phyloP scores from a whole-genome alignment of 23 tunicate genomes.

The Styela clava region DNA sequence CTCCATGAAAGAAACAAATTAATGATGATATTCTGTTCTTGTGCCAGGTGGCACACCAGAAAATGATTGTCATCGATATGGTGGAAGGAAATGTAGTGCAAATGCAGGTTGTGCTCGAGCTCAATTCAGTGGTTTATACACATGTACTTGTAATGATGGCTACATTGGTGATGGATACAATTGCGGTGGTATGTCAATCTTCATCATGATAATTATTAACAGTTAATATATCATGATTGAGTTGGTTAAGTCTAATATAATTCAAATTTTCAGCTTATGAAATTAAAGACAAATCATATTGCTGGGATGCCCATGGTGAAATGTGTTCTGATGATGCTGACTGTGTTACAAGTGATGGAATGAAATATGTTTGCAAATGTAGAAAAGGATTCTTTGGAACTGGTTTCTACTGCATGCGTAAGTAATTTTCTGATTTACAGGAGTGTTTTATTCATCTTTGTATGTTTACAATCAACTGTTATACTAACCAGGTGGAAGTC shows the following conservation, averaged over 20 bases:
- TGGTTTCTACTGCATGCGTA: conserved; percentile 2
- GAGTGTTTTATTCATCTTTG: background rate
- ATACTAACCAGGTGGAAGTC: background rate
- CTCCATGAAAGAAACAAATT: no score
- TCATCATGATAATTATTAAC: no score
- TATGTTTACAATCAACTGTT: no score
- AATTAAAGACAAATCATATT: no score
- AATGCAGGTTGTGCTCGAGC: background rate
- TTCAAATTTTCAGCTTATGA: no score
- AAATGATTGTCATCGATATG: background rate
- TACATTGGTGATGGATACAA: conserved; percentile 4
- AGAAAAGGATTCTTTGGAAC: background rate
- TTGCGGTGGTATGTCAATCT: conserved; percentile 6
- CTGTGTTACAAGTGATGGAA: background rate
- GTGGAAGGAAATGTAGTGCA: background rate
- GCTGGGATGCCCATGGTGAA: background rate
- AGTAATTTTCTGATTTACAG: background rate
- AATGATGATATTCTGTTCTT: no score
- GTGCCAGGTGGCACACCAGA: background rate
- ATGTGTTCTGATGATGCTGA: conserved; percentile 1
- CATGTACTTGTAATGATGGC: conserved; percentile 4
- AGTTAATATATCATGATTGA: no score
- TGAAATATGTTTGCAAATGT: background rate
- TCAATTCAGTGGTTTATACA: background rate
- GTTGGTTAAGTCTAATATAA: no score